Conservation (phyloP, 2,888 invertebrate genomes). For the Mesorhabditis spiculigera region DNA sequence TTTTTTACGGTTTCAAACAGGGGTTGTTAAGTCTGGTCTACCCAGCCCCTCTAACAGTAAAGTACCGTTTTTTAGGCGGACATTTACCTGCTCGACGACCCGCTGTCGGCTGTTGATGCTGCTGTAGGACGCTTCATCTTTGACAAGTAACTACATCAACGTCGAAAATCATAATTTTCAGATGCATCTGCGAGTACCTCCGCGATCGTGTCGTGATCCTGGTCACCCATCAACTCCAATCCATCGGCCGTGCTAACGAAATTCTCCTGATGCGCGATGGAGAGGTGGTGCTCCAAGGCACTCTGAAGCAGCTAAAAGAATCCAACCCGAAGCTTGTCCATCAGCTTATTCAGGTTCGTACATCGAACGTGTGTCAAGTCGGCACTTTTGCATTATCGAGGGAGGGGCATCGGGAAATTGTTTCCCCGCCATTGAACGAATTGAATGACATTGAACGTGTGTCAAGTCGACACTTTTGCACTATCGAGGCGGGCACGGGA, state of each 20-base stretch:
- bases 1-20: too few relatives aligned
- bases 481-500: too few relatives aligned
- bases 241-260: conserved; percentile 61
- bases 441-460: too few relatives aligned
- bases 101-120: conserved; percentile 86
- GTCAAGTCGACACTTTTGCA: too few relatives aligned
- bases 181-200: conserved; percentile 69
- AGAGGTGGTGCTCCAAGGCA: conserved; percentile 23
- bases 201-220: conserved; percentile 66
- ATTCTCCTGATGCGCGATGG: conserved; percentile 62
- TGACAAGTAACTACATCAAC: conserved; percentile 67
- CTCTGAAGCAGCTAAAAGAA: not conserved
- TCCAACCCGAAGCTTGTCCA: not conserved
- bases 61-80: conserved; percentile 66
- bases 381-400: not conserved
- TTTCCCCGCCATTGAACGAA: too few relatives aligned
- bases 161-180: conserved; percentile 28
- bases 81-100: conserved; percentile 83
- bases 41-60: too few relatives aligned
- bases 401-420: too few relatives aligned
- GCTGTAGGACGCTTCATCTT: conserved; percentile 84
- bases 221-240: conserved; percentile 79
- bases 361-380: not conserved
- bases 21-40: too few relatives aligned
- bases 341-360: not conserved